Percentiles rank a stretch among this genome's conserved stretches.
Conservation (phyloP, 2,797 vertebrate species). For the Hydrolagus colliei region DNA sequence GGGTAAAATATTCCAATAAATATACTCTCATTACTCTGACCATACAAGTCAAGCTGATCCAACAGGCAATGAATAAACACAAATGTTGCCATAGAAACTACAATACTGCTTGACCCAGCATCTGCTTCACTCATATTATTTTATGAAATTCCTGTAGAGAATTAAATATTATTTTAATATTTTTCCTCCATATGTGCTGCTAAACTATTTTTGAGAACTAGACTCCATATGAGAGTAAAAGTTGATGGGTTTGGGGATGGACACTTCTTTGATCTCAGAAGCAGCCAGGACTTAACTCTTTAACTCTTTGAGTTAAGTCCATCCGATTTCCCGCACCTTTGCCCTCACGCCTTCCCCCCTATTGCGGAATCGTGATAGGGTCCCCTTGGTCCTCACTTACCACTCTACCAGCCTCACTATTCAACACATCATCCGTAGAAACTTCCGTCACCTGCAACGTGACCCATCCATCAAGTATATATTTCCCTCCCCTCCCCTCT, state of each 20-base stretch:
- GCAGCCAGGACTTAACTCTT: no score
- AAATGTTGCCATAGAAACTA: constrained; percentile 27
- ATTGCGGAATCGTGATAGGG: no score
- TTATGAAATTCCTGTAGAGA: constrained; percentile 6
- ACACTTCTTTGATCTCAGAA: neutral
- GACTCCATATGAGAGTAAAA: neutral
- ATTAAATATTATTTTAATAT: constrained; percentile 19
- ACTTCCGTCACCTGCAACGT: no score
- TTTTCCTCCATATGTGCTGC: neutral
- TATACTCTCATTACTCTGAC: constrained; percentile 30
- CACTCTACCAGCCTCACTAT: no score
- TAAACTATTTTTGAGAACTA: neutral
- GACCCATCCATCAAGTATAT: no score
- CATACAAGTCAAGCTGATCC: constrained; percentile 31
- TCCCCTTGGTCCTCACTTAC: no score
- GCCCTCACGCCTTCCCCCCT: no score
- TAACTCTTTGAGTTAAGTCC: no score
- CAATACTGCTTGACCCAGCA: constrained; percentile 15
- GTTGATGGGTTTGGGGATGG: neutral
- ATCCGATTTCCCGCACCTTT: no score
- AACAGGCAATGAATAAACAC: constrained; percentile 28
- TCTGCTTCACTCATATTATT: constrained; percentile 24
- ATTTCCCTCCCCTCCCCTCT: no score
- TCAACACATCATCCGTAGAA: no score
- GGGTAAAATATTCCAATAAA: constrained; percentile 29